Conservation (phyloP, 53 echinoderm and acorn worm genomes). For the Pentamera pediparva region DNA sequence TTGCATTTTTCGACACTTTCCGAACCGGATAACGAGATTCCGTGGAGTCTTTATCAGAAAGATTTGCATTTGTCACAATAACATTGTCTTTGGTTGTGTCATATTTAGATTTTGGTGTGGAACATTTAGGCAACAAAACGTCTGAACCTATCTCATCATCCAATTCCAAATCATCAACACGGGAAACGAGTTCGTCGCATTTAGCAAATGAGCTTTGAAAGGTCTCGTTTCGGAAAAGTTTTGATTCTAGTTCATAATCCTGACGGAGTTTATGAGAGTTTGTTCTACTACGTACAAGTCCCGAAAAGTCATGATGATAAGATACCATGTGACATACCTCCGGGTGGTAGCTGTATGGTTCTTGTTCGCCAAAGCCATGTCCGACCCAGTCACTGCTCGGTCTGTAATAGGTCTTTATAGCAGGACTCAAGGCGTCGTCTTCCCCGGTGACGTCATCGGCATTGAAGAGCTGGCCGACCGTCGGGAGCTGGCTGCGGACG, state of each 20-base stretch:
- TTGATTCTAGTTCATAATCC: too few species aligned
- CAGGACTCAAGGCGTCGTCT: slow-evolving; percentile 4
- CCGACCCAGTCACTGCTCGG: slow-evolving; percentile 29
- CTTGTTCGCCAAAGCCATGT: not conserved
- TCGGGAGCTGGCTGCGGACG: not conserved
- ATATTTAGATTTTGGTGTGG: not conserved
- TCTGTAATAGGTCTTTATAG: slow-evolving; percentile 6
- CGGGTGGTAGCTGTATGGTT: not conserved
- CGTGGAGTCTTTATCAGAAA: too few species aligned
- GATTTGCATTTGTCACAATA: too few species aligned
- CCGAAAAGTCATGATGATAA: slow-evolving; percentile 15
- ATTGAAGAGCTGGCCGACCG: not conserved
- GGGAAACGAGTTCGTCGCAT: too few species aligned
- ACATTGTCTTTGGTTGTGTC: too few species aligned
- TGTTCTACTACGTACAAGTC: not conserved
- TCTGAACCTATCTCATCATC: too few species aligned
- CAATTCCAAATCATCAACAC: too few species aligned
- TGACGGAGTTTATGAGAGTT: not conserved
- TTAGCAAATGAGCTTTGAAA: too few species aligned
- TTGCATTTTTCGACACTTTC: too few species aligned
- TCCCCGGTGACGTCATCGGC: not conserved
- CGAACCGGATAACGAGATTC: too few species aligned
- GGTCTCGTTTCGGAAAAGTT: too few species aligned
- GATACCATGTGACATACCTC: slow-evolving; percentile 26
- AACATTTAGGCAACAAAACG: too few species aligned